Evolutionary conservation across 64 coral and sea anemone genomes (phyloP), one percentile per base, ranked within the genome.

Genomic region (Catalaphyllia jardinei): DNA sequence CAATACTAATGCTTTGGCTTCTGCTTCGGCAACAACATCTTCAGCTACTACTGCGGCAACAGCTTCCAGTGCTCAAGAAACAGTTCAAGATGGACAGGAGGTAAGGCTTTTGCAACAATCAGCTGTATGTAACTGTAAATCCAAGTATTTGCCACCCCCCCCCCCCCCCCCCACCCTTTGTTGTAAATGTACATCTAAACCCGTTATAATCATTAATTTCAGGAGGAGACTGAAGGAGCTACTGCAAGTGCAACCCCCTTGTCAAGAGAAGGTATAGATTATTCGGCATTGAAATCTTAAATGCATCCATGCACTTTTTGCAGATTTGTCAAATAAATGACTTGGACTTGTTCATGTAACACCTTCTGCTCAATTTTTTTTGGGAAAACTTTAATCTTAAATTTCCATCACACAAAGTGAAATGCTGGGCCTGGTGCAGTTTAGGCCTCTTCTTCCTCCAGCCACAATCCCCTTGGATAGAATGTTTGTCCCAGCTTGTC

Each of bases 261-360:
- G 63, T 85, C 81, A 10, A 75, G 86, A 88, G 86, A 88, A 88
- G 86, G 86, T 88, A 88, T 33, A 19, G 16, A 25, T 79, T 24
- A 51, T 52, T 24, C n/a, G 12, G 54, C 54, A 57, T 57, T 57
- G 10, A 15, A 57, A 15, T 14, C 10, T 57, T 57, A 57, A 28
- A 51, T 73, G n/a, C 4, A 24, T 57, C 73, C 13, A 63, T 50
- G 55, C 24, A 31, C 16, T 69, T 46, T 46, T 46, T 46, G 42
- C 54, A 1, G 54, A 57, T 57, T 16, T 57, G 54, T 57, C 54
- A 57, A 16, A 8, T 46, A 5, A 46, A 46, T 46, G 42, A 46
- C 42, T 46, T 46, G 42, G 42, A 46, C 6, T 46, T 46, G 33
- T 35, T 1, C 33, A 46, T 4, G 42, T 46, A 46, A 0, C 42